A percentile compares a stretch with the other conserved stretches of the same genome.
phyloP scores from a whole-genome alignment of 2,797 vertebrate genomes.

The Ammospiza maritima region DNA sequence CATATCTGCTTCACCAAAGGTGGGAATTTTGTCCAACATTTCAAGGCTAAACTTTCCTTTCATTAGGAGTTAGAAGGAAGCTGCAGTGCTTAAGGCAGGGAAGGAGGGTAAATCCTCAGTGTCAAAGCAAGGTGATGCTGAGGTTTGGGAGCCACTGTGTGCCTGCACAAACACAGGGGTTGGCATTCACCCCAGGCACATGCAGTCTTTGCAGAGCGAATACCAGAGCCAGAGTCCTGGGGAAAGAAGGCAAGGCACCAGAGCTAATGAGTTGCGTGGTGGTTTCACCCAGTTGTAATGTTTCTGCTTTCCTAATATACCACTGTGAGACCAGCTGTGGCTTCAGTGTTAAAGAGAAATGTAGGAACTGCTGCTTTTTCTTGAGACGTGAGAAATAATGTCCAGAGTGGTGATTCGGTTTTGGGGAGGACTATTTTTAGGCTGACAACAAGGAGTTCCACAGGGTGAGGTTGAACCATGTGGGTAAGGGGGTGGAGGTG shows the following conservation, averaged over 20 bases:
- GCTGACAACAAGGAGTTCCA: background rate
- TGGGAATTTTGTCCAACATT: background rate
- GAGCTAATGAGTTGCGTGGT: background rate
- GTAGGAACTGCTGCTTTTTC: background rate
- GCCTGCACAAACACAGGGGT: rapidly evolving
- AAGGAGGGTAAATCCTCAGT: background rate
- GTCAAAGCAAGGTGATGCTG: background rate
- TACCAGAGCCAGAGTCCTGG: background rate
- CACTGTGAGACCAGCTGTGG: background rate
- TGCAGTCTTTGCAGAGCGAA: background rate
- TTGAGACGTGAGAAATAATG: background rate
- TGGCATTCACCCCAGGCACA: background rate
- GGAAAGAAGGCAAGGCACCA: background rate
- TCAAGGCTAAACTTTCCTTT: background rate
- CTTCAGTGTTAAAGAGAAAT: background rate
- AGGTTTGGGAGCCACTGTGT: background rate
- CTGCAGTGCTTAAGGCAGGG: rapidly evolving
- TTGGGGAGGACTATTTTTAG: background rate
- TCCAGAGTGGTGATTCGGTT: rapidly evolving
- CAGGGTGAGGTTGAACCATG: background rate
- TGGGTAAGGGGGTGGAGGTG: background rate
- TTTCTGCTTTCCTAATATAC: background rate
- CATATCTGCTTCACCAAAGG: background rate
- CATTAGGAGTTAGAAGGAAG: background rate
- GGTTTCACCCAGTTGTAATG: background rate